phyloP scores from a whole-genome alignment of 1,140 invertebrate genomes.

The Venturia canescens region DNA sequence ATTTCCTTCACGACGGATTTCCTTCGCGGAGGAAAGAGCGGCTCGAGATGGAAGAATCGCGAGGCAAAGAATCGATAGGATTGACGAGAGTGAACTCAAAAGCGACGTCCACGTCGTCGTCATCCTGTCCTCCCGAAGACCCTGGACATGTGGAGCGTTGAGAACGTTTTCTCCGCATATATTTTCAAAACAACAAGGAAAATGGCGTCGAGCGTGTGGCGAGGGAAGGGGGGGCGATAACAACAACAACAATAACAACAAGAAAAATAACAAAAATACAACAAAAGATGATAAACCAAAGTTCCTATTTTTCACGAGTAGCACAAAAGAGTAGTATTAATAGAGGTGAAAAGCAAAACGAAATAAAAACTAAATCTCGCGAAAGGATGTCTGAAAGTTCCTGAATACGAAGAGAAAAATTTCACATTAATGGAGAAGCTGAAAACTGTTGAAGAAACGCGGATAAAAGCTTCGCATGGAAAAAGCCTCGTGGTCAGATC shows the following conservation, averaged over 20 bases:
- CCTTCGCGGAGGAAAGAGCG: neutral
- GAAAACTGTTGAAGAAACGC: neutral
- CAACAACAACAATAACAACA: neutral
- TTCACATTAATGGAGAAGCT: slow-evolving; percentile 6
- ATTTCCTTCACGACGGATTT: too few species aligned
- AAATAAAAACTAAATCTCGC: neutral
- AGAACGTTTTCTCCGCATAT: neutral
- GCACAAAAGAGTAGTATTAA: slow-evolving; percentile 50
- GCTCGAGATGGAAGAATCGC: slow-evolving; percentile 24
- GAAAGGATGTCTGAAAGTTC: neutral
- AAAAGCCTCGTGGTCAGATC: slow-evolving; percentile 67
- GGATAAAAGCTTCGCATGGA: neutral
- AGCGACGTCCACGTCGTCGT: slow-evolving; percentile 23
- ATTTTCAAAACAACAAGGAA: slow-evolving; percentile 31
- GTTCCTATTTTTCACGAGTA: slow-evolving; percentile 76
- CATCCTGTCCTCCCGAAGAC: neutral
- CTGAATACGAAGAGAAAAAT: slow-evolving; percentile 18
- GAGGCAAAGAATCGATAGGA: slow-evolving; percentile 41
- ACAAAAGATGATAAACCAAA: slow-evolving; percentile 70
- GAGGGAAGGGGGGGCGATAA: neutral
- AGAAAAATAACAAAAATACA: slow-evolving; percentile 40
- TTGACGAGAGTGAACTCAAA: slow-evolving; percentile 27
- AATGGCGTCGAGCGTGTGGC: slow-evolving; percentile 46
- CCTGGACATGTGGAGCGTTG: slow-evolving; percentile 25
- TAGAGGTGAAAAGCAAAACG: slow-evolving; percentile 18